phyloP scores from a whole-genome alignment of 2,888 invertebrate genomes.

The Dryococelus australis region DNA sequence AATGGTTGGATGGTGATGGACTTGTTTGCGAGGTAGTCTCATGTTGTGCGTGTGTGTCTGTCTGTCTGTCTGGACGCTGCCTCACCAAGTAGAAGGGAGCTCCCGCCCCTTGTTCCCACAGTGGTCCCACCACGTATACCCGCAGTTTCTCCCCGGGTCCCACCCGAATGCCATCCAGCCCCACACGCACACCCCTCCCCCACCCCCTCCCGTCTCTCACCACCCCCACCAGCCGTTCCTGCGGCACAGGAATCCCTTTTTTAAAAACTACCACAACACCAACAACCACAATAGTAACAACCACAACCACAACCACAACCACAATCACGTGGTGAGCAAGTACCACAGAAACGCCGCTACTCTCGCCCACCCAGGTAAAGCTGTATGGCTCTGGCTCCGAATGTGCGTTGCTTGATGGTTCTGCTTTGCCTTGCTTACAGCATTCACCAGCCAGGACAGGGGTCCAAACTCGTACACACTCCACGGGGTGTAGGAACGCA shows the following conservation, averaged over 20 bases:
- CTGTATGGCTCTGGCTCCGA: not conserved
- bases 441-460: not conserved
- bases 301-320: conserved; percentile 55
- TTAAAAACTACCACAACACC: conserved; percentile 65
- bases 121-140: conserved; percentile 95
- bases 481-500: too few species aligned
- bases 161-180: conserved; percentile 81
- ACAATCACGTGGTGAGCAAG: conserved; percentile 59
- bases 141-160: conserved; percentile 91
- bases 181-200: conserved; percentile 73
- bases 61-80: conserved; percentile 25
- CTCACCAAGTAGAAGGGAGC: conserved; percentile 55
- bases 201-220: conserved; percentile 80
- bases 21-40: not conserved
- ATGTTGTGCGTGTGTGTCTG: not conserved
- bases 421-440: conserved; percentile 5
- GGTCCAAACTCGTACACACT: too few species aligned
- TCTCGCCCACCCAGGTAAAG: conserved; percentile 66
- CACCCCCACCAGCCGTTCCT: conserved; percentile 62
- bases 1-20: too few species aligned
- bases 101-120: conserved; percentile 89
- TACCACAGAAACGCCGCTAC: conserved; percentile 67
- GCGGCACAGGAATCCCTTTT: conserved; percentile 60
- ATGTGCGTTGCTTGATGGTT: not conserved
- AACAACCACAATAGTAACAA: conserved; percentile 53